Percentiles rank a stretch among this genome's conserved stretches.
Conservation (phyloP, 2,797 vertebrate genomes). For the Rhynchonycteris naso region DNA sequence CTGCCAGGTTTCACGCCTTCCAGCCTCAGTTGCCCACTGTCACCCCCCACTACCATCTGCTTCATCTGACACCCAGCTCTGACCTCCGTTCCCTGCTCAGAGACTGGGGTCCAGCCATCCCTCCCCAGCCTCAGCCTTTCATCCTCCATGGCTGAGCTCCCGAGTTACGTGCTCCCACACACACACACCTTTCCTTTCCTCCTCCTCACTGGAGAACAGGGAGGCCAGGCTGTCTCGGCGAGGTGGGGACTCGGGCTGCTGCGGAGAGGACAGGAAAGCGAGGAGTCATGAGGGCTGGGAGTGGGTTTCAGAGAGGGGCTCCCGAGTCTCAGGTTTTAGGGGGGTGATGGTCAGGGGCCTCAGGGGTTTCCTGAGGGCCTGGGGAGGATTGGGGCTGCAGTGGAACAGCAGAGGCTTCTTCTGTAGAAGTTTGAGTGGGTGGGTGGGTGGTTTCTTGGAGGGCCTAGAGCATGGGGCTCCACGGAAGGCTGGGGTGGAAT, state of each 20-base stretch:
- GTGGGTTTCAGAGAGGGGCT: background rate
- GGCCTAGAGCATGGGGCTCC: no score
- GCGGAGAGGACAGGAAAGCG: constrained; percentile 55
- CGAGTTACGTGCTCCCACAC: rapidly evolving
- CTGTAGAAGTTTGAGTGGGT: no score
- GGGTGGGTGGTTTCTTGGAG: background rate
- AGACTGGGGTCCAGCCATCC: background rate
- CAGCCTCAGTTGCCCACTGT: background rate
- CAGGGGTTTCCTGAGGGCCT: background rate
- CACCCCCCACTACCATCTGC: background rate
- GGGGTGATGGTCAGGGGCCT: background rate
- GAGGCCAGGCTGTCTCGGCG: constrained; percentile 89
- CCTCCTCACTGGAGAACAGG: constrained; percentile 90
- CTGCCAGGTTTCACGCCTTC: background rate
- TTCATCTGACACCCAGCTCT: background rate
- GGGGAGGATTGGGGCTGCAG: background rate
- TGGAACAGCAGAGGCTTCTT: background rate
- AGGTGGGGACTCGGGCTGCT: constrained; percentile 83
- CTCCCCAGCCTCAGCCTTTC: background rate
- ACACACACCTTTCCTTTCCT: constrained; percentile 88
- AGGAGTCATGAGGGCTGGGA: background rate
- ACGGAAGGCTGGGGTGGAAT: rapidly evolving
- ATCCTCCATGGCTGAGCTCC: rapidly evolving
- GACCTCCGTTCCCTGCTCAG: background rate
- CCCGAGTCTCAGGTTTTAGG: background rate